phyloP scores from a whole-genome alignment of 2,888 invertebrate genomes.

The Volucella inflata region DNA sequence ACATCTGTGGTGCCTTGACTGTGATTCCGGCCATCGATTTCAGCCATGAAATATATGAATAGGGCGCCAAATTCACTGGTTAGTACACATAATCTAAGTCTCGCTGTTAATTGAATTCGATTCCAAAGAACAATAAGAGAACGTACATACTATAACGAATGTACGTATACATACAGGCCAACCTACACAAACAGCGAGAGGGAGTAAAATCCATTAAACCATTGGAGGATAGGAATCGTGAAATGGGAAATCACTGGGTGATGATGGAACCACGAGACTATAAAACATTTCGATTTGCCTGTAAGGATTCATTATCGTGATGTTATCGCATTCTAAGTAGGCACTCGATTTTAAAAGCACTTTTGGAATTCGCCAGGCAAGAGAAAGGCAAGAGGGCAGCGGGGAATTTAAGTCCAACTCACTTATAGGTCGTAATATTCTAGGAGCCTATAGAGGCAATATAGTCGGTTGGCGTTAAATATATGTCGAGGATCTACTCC shows the following conservation, averaged over 20 bases:
- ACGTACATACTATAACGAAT: neutral
- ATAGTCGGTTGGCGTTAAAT: neutral
- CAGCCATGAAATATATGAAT: neutral
- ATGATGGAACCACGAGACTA: slow-evolving; percentile 13
- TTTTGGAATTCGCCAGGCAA: slow-evolving; percentile 27
- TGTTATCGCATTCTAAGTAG: slow-evolving; percentile 39
- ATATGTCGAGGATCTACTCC: slow-evolving; percentile 11
- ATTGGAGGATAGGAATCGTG: neutral
- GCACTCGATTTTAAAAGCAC: slow-evolving; percentile 45
- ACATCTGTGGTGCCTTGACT: neutral
- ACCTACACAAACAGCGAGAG: neutral
- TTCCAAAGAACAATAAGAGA: neutral
- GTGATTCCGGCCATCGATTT: neutral
- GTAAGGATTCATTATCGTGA: slow-evolving; percentile 37
- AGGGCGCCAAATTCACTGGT: neutral
- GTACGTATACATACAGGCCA: neutral
- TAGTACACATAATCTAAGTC: neutral
- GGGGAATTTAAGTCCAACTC: neutral
- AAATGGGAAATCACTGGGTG: neutral
- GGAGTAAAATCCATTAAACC: neutral
- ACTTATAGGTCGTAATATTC: slow-evolving; percentile 28
- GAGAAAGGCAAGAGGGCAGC: neutral
- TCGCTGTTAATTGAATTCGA: slow-evolving; percentile 7
- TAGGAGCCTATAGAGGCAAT: slow-evolving; percentile 35
- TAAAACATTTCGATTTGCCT: slow-evolving; percentile 31